phyloP scores from a whole-genome alignment of 2,888 invertebrate genomes.

The Ptychoptera albimana region DNA sequence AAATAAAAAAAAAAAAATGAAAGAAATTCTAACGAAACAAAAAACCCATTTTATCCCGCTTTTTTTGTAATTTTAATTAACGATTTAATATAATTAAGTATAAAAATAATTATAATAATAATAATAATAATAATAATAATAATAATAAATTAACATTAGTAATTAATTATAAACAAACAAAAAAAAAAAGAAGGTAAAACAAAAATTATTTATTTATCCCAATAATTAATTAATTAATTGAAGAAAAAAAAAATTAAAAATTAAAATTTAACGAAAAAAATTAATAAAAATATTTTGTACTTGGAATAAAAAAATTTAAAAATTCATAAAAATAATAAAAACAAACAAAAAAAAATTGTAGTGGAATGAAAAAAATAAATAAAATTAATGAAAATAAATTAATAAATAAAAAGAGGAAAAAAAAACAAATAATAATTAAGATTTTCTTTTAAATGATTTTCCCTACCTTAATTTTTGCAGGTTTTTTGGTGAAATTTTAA shows the following conservation, averaged over 20 bases:
- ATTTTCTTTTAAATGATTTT: too few relatives aligned
- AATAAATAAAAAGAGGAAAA: too few relatives aligned
- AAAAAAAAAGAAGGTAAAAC: neutral
- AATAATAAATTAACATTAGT: neutral
- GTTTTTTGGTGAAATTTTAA: too few relatives aligned
- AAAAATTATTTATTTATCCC: neutral
- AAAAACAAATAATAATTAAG: too few relatives aligned
- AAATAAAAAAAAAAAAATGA: neutral
- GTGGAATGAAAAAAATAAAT: too few relatives aligned
- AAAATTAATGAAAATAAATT: too few relatives aligned
- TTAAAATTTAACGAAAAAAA: neutral
- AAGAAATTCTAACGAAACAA: neutral
- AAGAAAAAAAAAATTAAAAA: neutral
- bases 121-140: neutral
- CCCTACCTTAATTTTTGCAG: too few relatives aligned
- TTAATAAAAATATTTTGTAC: neutral
- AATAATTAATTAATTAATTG: neutral
- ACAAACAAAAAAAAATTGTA: too few relatives aligned
- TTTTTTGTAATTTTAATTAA: neutral
- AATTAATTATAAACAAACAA: neutral
- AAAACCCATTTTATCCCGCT: neutral
- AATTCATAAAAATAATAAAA: neutral
- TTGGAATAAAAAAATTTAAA: neutral
- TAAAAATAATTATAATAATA: neutral
- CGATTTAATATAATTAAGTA: neutral